These are phyloP conservation scores for Nebria salina DNA, from an alignment of 2,888 invertebrate genomes.

Conservation along the genomic window DNA sequence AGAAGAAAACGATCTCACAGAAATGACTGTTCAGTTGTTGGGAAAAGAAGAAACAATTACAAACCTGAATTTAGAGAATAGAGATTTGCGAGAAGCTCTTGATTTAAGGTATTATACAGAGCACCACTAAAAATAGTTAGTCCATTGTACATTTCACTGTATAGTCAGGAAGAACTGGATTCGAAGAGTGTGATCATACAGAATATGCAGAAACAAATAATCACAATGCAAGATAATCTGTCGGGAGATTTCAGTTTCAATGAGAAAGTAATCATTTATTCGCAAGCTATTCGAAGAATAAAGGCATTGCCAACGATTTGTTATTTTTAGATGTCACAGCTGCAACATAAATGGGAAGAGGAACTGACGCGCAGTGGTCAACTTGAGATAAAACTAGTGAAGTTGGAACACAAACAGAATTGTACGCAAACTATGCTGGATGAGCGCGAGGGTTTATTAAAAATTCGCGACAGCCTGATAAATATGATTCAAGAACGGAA, in stretches of 20 bases:
- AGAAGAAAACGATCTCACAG: slow-evolving; percentile 14
- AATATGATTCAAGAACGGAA: slow-evolving; percentile 27
- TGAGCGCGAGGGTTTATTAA: slow-evolving; percentile 30
- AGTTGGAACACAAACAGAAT: background rate
- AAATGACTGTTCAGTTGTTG: slow-evolving; percentile 25
- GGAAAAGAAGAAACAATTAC: slow-evolving; percentile 36
- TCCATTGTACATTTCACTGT: background rate
- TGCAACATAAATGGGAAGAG: slow-evolving; percentile 20
- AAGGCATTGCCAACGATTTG: background rate
- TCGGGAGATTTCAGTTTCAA: too few relatives aligned
- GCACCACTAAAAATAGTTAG: background rate
- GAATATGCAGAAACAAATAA: slow-evolving; percentile 2
- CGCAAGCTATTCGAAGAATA: background rate
- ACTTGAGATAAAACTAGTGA: slow-evolving; percentile 9
- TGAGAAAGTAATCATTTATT: background rate
- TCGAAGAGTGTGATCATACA: background rate
- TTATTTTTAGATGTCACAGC: slow-evolving; percentile 10
- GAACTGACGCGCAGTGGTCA: slow-evolving; percentile 23
- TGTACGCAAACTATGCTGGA: slow-evolving; percentile 16
- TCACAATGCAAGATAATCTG: background rate
- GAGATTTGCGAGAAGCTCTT: slow-evolving; percentile 17
- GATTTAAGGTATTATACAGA: slow-evolving; percentile 13
- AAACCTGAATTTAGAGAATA: slow-evolving; percentile 30
- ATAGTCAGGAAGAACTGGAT: background rate
- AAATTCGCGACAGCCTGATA: slow-evolving; percentile 27